A percentile compares a stretch with the other conserved stretches of the same genome.
These are phyloP conservation scores for Tipula vernalis DNA, from an alignment of 2,888 invertebrate species.

Conservation along the genomic window DNA sequence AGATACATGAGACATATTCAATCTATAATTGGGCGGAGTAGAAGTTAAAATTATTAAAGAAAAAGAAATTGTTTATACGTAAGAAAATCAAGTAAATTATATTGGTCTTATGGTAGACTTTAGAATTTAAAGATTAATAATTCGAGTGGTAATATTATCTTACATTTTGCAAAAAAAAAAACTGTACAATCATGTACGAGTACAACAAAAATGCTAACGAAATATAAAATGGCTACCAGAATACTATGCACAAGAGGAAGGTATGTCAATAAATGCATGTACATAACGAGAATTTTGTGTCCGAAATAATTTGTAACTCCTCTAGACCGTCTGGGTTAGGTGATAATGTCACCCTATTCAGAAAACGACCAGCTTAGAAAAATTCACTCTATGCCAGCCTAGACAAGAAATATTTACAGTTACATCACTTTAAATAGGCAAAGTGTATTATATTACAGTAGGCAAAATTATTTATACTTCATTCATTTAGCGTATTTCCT, in stretches of 20 bases:
- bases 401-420: no score
- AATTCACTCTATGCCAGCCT: no score
- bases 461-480: no score
- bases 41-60: background rate
- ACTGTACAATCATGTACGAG: background rate
- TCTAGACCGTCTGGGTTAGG: no score
- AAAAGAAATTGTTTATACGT: background rate
- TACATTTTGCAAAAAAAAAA: background rate
- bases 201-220: background rate
- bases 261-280: no score
- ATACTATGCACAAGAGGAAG: background rate
- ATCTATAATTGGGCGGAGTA: constrained; percentile 4
- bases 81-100: background rate
- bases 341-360: no score
- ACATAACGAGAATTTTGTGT: no score
- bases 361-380: no score
- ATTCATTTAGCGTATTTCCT: no score
- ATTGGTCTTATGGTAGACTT: background rate
- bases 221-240: background rate
- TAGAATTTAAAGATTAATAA: background rate
- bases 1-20: background rate
- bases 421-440: no score
- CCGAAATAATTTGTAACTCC: no score
- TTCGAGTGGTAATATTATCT: background rate
- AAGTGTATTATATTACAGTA: no score